A percentile compares a stretch with the other conserved stretches of the same genome.
phyloP scores from a whole-genome alignment of 2,113 vertebrate genomes.

The Rhinichthys klamathensis region DNA sequence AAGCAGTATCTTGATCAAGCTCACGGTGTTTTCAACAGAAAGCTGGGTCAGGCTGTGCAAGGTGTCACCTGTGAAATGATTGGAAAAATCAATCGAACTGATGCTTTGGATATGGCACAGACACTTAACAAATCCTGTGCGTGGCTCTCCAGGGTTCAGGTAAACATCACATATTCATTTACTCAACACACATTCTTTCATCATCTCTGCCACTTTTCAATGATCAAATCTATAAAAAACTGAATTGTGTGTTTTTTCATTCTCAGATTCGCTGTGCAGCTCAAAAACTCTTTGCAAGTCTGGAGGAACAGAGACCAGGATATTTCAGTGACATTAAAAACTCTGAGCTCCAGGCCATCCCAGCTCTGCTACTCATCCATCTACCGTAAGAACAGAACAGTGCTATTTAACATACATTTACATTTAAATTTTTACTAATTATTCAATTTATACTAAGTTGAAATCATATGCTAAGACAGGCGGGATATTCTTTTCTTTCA shows the following conservation, averaged over 20 bases:
- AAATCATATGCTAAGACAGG: neutral
- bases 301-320: constrained; percentile 56
- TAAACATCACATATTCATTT: constrained; percentile 37
- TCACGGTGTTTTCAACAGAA: constrained; percentile 58
- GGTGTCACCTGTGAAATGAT: constrained; percentile 72
- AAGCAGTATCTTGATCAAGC: neutral
- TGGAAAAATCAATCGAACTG: constrained; percentile 46
- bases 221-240: neutral
- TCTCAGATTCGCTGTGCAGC: constrained; percentile 67
- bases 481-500: neutral
- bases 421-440: neutral
- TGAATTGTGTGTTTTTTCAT: neutral
- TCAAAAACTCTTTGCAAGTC: constrained; percentile 61
- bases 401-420: neutral
- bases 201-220: neutral
- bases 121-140: constrained; percentile 53
- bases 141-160: constrained; percentile 70
- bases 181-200: neutral
- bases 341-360: constrained; percentile 66
- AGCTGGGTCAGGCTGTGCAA: constrained; percentile 62
- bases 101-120: constrained; percentile 54
- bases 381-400: constrained; percentile 65
- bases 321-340: constrained; percentile 66
- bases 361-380: constrained; percentile 59
- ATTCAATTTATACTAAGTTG: neutral